A percentile compares a stretch with the other conserved stretches of the same genome.
Conservation (phyloP, 2,797 vertebrate species). For the Cirrhinus molitorella region DNA sequence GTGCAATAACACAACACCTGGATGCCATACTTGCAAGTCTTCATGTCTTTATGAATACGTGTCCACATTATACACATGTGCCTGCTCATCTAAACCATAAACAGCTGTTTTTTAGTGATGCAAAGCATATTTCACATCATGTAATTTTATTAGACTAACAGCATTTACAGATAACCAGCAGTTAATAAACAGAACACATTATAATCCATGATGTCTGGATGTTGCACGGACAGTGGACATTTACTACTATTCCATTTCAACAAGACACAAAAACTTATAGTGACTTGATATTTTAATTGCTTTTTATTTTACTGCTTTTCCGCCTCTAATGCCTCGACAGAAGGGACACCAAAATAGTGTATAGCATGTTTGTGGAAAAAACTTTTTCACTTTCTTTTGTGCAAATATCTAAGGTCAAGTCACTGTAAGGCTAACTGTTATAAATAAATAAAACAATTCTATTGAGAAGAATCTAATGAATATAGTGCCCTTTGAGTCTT, state of each 20-base stretch:
- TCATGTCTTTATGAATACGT: neutral
- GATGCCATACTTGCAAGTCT: slow-evolving; percentile 29
- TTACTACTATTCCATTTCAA: too few relatives aligned
- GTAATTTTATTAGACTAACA: neutral
- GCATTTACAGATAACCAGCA: neutral
- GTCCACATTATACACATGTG: neutral
- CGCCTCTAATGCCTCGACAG: neutral
- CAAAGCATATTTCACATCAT: neutral
- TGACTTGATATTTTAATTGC: too few relatives aligned
- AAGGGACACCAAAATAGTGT: neutral
- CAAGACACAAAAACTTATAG: too few relatives aligned
- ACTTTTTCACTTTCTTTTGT: slow-evolving; percentile 14
- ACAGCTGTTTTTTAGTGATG: neutral
- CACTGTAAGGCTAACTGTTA: slow-evolving; percentile 44
- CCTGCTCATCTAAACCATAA: neutral
- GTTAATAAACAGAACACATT: too few relatives aligned
- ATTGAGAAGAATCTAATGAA: neutral
- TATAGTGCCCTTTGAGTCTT: slow-evolving; percentile 49
- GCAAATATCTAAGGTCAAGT: slow-evolving; percentile 31
- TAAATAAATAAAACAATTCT: slow-evolving; percentile 45
- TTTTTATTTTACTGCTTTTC: too few relatives aligned
- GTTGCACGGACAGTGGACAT: too few relatives aligned
- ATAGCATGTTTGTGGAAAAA: neutral
- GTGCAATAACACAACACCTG: slow-evolving; percentile 30
- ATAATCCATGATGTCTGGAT: too few relatives aligned